phyloP scores from a whole-genome alignment of 2,113 vertebrate species.

The Pteruthius melanotis region DNA sequence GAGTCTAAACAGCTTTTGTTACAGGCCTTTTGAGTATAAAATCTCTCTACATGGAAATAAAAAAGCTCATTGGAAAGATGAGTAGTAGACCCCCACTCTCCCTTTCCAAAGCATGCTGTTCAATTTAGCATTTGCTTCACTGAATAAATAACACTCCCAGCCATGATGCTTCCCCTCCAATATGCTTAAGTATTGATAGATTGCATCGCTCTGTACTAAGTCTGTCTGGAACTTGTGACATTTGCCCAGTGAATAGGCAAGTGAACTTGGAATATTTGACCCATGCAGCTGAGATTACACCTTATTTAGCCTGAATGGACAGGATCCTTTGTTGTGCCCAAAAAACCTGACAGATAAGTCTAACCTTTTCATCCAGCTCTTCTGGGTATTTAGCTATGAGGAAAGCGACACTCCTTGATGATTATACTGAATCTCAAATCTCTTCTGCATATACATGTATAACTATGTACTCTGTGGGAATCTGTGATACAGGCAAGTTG shows the following conservation, averaged over 20 bases:
- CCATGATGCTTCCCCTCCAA: constrained; percentile 40
- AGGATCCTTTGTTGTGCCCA: constrained; percentile 63
- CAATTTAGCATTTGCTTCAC: constrained; percentile 56
- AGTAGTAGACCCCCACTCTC: neutral
- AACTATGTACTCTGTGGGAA: constrained; percentile 2
- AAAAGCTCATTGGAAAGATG: neutral
- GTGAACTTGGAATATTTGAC: constrained; percentile 72
- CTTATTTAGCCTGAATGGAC: constrained; percentile 50
- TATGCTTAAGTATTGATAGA: constrained; percentile 71
- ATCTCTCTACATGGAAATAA: constrained; percentile 5
- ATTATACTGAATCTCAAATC: constrained; percentile 59
- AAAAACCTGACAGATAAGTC: constrained; percentile 67
- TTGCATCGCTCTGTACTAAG: constrained; percentile 4
- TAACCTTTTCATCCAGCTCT: constrained; percentile 73
- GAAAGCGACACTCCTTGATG: neutral
- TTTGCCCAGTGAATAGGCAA: constrained; percentile 70
- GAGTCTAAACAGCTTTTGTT: neutral
- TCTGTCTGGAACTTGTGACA: constrained; percentile 66
- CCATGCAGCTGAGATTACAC: constrained; percentile 56
- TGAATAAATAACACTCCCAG: constrained; percentile 53
- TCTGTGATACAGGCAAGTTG: constrained; percentile 24
- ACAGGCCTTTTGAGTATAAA: constrained; percentile 19
- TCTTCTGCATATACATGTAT: neutral
- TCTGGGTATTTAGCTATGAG: constrained; percentile 42
- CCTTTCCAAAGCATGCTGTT: constrained; percentile 43